Base-by-base conservation (phyloP, 2,113 vertebrate genomes). In the Felis chaus region DNA sequence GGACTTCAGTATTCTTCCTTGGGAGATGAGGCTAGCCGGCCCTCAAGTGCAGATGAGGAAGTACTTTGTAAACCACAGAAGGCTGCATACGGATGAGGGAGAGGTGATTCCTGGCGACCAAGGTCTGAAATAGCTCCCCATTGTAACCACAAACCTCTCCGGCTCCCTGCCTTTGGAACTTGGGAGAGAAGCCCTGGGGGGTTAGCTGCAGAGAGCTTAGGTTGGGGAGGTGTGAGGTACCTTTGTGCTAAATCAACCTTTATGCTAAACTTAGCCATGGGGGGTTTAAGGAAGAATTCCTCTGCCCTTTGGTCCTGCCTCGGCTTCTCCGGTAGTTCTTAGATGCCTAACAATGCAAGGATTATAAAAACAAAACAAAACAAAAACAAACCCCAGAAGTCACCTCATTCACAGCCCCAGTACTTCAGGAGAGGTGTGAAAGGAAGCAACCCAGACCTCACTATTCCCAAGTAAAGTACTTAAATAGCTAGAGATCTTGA, bases 311-410 rank as follows among this genome's bases (percentile, higher is more conserved):
- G 74, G 31, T 61, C 33, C 29, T 63, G 29, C 27, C 25, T 94
- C 4, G n/a, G 39, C 19, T 80, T 91, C 12, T 57, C 16, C 86
- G 81, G 4, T 76, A 23, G 29, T 66, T 39, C 45, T 80, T 55
- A 76, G 94, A 96, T 45, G 93, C 69, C 14, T 57, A 95, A 83
- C 8, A 89, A 79, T 13, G 21, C 29, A 29, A 85, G 50, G 48
- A 66, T 76, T 89, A 76, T 48, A 83, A 94, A 94, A 93, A 81
- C 13, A n/a, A 83, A 82, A 63, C 27, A 65, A 93, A 98, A n/a
- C 5, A 41, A 55, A 94, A 69, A 29, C 45, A 92, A 94, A 41
- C 31, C 3, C 33, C 25, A 57, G 36, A 96, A 82, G 13, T 79
- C n/a, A 68, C 36, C 16, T 83, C 3, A 41, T 31, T 11, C 29